Base-by-base conservation (phyloP, 1,140 invertebrate genomes). In the Epicauta chinensis region DNA sequence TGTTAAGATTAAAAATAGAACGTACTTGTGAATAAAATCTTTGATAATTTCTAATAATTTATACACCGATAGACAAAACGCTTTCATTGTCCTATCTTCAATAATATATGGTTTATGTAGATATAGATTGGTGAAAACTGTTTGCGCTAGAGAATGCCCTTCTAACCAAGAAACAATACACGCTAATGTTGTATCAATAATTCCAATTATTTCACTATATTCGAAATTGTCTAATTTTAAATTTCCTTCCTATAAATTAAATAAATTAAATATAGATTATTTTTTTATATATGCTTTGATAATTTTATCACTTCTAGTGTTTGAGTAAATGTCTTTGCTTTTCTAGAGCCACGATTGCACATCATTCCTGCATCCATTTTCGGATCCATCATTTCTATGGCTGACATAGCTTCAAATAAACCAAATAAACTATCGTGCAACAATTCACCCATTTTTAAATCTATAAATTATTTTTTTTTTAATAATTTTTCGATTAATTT, bases 291-390 rank as follows among this genome's bases (percentile, higher is more conserved):
- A 12, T 34, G 23, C 36, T 13, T 29, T 30, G 3, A 34, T n/a
- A n/a, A n/a, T n/a, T n/a, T n/a, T 65, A 60, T 69, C 72, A 90
- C 87, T 65, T 84, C 79, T 14, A 94, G 81, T 52, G 91, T 86
- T 64, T 93, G 85, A 60, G 89, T 82, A 68, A 97, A 93, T 45
- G 84, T 93, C n/a, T 92, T 79, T 30, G 91, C 83, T 69, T 90
- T 83, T 62, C 87, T 83, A 58, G 83, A 83, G 7, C 85, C 85
- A 65, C 89, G 78, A 72, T 97, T 97, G 67, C 93, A 96, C 58
- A 93, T 71, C 93, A 98, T 97, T 15, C 95, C 95, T 35, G 93
- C 93, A 79, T 98, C 96, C 96, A 98, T 98, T 80, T 98, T 98
- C 1, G 94, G 93, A 73, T 98, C 95, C 95, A 98, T 98, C 91